Evolutionary conservation across 2,888 invertebrate species (phyloP), one percentile per base, ranked within the genome.

Genomic region (Xestobium rufovillosum): DNA sequence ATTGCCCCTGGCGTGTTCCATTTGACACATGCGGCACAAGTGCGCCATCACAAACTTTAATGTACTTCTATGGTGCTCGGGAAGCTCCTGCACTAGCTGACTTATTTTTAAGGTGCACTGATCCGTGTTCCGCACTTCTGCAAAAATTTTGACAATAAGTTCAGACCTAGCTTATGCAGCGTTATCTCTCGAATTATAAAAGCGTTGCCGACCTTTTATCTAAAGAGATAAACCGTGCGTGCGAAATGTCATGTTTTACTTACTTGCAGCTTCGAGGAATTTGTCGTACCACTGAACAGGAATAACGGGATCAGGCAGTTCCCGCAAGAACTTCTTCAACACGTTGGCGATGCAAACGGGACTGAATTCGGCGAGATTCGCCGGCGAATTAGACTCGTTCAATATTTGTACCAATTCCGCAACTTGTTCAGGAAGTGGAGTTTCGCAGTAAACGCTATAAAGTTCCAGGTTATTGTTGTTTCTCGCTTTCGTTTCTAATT

Each of bases 261-360:
- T 52, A 57, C 59, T 60, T 38, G 59, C 48, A 41, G 73, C 72
- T 48, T 73, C 76, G 39, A 84, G 69, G 59, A 84, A 83, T 47
- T 70, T 69, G 49, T 80, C 78, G 59, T 85, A 85, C 70, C 76
- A 77, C 55, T 76, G 75, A 19, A 81, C 78, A 14, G 83, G 84
- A 48, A 85, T 80, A 34, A 85, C 69, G 3, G 84, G 81, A 60
- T 84, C 82, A 1, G 82, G 82, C 44, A 85, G 63, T 57, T 85
- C 83, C 30, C 80, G 62, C 26, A 85, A 65, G 59, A 78, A 84
- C 57, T 80, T 80, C 56, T 84, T 83, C 39, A 85, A 63, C 32
- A 76, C 70, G 45, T 73, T 73, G 13, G 75, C 72, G 45, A 80
- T 68, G 48, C 71, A 70, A 42, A 71, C 66, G 9, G 73, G 66